phyloP scores from a whole-genome alignment of 2,113 vertebrate genomes.

The Trematocara nigrifrons region DNA sequence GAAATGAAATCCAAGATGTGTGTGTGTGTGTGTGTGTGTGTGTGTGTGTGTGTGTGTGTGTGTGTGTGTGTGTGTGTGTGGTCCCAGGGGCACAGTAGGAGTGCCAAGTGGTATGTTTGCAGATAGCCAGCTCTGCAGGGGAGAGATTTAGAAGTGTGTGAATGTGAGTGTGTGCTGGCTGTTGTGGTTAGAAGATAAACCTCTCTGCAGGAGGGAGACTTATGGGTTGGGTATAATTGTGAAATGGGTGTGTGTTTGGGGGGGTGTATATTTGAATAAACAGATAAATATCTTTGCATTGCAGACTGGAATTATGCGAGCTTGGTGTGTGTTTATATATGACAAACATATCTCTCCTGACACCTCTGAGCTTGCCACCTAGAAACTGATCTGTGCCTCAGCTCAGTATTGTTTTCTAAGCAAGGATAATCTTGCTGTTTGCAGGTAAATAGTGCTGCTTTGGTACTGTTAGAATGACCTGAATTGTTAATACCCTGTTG shows the following conservation, averaged over 20 bases:
- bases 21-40: neutral
- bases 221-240: constrained; percentile 5
- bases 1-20: neutral
- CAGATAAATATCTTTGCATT: constrained; percentile 29
- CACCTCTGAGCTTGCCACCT: neutral
- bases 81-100: neutral
- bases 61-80: neutral
- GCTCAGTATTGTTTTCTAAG: neutral
- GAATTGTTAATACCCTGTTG: neutral
- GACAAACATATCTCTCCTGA: neutral
- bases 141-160: neutral
- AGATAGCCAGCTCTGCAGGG: neutral
- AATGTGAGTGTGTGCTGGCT: neutral
- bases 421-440: neutral
- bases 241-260: neutral
- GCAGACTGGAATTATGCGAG: neutral
- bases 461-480: neutral
- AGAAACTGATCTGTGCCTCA: neutral
- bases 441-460: neutral
- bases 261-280: neutral
- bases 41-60: neutral
- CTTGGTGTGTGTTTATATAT: neutral
- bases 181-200: constrained; percentile 6
- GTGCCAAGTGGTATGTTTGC: neutral
- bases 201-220: constrained; percentile 4